Evolutionary conservation across 2,113 vertebrate species (phyloP).

Genomic region (Otus sunia): DNA sequence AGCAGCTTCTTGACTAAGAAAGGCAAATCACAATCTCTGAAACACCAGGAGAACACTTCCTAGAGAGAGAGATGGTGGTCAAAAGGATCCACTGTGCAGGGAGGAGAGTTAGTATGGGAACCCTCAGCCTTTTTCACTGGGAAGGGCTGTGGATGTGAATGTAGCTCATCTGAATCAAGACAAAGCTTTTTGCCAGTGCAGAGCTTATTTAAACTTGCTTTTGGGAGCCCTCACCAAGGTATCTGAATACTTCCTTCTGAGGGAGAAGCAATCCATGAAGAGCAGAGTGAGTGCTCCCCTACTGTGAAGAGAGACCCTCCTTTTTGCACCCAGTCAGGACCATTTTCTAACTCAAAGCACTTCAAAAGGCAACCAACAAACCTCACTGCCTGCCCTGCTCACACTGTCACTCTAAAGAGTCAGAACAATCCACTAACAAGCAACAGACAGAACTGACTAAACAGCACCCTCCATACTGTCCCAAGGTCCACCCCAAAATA

Average conservation of each 20-base stretch:
- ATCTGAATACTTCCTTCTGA: not conserved
- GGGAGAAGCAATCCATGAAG: not conserved
- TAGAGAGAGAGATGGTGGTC: not conserved
- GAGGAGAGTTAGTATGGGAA: not conserved
- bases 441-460: not conserved
- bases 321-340: not conserved
- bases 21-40: not conserved
- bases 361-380: not conserved
- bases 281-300: not conserved
- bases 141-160: not conserved
- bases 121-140: not conserved
- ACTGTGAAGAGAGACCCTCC: not conserved
- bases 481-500: not conserved
- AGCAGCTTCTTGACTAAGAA: not conserved
- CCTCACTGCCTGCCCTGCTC: not conserved
- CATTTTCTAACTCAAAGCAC: not conserved
- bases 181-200: not conserved
- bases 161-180: not conserved
- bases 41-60: not conserved
- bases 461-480: not conserved
- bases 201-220: not conserved
- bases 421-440: accelerated
- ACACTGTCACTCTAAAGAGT: accelerated
- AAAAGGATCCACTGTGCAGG: not conserved
- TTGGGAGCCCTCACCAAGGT: not conserved